Conservation (phyloP, 2,113 vertebrate species). For the Stegostoma tigrinum region DNA sequence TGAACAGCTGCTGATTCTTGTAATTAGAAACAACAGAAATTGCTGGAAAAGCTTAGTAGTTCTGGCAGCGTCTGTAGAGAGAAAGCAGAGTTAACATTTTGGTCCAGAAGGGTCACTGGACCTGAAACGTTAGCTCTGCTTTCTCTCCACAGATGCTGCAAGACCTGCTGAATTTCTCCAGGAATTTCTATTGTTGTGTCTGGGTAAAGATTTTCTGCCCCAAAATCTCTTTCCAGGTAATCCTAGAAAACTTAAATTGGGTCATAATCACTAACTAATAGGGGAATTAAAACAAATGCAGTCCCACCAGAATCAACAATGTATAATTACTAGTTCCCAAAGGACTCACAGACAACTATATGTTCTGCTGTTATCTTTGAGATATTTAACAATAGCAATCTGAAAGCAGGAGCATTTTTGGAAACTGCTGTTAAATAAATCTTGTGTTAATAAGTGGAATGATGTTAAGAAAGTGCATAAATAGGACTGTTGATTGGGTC, state of each 20-base stretch:
- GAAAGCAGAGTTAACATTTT: too few relatives aligned
- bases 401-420: neutral
- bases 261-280: neutral
- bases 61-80: too few relatives aligned
- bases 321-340: neutral
- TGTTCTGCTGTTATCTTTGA: neutral
- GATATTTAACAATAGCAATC: neutral
- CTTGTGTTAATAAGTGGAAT: neutral
- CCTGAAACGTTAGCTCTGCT: too few relatives aligned
- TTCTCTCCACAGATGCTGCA: too few relatives aligned
- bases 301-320: neutral
- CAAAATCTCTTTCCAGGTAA: neutral
- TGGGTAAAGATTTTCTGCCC: neutral
- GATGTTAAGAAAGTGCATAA: neutral
- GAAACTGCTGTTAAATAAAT: neutral
- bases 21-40: too few relatives aligned
- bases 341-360: neutral
- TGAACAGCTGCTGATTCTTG: too few relatives aligned
- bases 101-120: too few relatives aligned
- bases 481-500: neutral
- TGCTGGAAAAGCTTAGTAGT: too few relatives aligned
- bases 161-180: too few relatives aligned
- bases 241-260: neutral
- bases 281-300: neutral
- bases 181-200: neutral